Percentiles rank a stretch among this genome's conserved stretches.
phyloP scores from a whole-genome alignment of 2,113 vertebrate species.

The Pangasianodon gigas region DNA sequence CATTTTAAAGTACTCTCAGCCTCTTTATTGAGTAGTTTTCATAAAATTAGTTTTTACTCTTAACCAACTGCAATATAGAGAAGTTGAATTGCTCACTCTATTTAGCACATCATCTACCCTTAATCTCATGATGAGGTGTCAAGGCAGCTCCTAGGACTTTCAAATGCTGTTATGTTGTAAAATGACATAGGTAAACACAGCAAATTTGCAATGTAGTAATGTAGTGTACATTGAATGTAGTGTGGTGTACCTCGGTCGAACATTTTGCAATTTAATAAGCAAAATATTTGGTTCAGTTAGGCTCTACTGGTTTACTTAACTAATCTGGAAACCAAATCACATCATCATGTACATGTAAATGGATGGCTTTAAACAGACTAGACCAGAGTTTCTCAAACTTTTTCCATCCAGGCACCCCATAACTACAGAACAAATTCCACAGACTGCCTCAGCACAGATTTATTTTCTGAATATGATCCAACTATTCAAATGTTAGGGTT shows the following conservation, averaged over 20 bases:
- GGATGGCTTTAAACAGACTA: background rate
- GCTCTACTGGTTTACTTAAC: background rate
- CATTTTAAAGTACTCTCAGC: constrained; percentile 31
- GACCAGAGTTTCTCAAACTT: background rate
- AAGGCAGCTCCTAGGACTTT: background rate
- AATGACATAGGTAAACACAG: background rate
- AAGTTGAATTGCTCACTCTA: constrained; percentile 18
- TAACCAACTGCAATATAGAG: constrained; percentile 1
- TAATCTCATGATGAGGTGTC: background rate
- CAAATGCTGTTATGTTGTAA: background rate
- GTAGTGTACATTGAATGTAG: background rate
- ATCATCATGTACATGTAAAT: background rate
- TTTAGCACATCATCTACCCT: background rate
- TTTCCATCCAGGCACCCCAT: background rate
- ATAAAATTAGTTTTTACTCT: constrained; percentile 15
- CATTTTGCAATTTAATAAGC: background rate
- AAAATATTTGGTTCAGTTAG: background rate
- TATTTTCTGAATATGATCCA: no score
- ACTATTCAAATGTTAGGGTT: background rate
- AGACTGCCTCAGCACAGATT: background rate
- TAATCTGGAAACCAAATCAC: background rate
- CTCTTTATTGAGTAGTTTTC: background rate
- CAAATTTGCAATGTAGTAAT: background rate
- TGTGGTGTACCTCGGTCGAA: background rate
- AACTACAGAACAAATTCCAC: background rate